phyloP scores from a whole-genome alignment of 53 echinoderm and acorn worm genomes.

The Holothuria scabra region DNA sequence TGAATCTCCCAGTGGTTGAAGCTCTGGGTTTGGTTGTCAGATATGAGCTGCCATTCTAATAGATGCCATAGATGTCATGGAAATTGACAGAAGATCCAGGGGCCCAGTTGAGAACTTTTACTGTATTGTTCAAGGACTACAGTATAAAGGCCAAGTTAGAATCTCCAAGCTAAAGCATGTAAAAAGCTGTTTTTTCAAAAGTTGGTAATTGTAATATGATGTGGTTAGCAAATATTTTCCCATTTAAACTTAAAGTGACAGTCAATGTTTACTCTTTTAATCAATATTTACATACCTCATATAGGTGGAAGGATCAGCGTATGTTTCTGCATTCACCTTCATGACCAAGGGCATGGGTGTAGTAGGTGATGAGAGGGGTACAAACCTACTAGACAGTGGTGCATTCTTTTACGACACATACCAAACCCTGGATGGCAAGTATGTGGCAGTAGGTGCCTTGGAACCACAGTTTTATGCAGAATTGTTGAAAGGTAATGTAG shows the following conservation, averaged over 20 bases:
- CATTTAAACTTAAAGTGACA: too few species aligned
- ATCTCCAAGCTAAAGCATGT: too few species aligned
- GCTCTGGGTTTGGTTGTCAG: too few species aligned
- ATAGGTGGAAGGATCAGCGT: constrained; percentile 86
- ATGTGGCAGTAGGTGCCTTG: constrained; percentile 91
- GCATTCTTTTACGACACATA: constrained; percentile 95
- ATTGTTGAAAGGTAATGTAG: constrained; percentile 74
- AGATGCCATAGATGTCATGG: too few species aligned
- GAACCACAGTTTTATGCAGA: constrained; percentile 89
- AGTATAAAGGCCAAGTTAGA: too few species aligned
- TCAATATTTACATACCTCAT: not conserved
- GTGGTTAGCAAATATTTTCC: not conserved
- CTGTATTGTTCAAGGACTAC: too few species aligned
- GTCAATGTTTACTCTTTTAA: not conserved
- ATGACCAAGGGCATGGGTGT: constrained; percentile 61
- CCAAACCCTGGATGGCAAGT: constrained; percentile 82
- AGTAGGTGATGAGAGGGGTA: constrained; percentile 66
- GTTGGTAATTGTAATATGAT: too few species aligned
- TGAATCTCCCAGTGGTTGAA: too few species aligned
- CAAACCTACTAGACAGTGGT: constrained; percentile 79
- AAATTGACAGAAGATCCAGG: too few species aligned
- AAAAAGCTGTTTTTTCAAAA: too few species aligned
- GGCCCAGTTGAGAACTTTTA: too few species aligned
- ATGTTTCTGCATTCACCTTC: constrained; percentile 78
- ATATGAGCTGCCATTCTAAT: too few species aligned